Base-by-base conservation (phyloP, 2,113 vertebrate species). In the Gnathonemus longibarbis region DNA sequence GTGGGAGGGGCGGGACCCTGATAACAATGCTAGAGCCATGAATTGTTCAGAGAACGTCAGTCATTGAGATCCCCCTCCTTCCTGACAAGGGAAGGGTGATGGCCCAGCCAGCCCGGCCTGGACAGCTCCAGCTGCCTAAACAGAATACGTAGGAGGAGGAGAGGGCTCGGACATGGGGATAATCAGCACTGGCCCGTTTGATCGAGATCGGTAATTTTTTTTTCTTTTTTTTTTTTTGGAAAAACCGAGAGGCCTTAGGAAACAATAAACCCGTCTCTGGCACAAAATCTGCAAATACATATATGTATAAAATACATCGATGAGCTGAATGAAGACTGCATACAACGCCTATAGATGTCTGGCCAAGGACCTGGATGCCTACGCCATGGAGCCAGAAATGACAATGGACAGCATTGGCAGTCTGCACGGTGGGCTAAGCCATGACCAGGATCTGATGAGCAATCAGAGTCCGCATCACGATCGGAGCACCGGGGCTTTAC, bases 331-430 rank as follows among this genome's bases (percentile, higher is more conserved):
- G 97, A 98, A 97, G 96, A 96, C 97, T 94, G 96, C 96, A 95
- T 97, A 97, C 96, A 96, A 96, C 97, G 96, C 96, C 95, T 97
- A 97, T 96, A 94, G 97, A 98, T 98, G 97, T 96, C 97, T 97
- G 95, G 95, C 96, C 97, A 96, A 97, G 97, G 97, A 97, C 91
- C 96, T 97, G 96, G 97, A 97, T 95, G 97, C 96, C 92, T 98
- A 97, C 97, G 97, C 96, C 97, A 98, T 98, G 97, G 98, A 98
- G 96, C 96, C 96, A 95, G 97, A 98, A 97, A 95, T 98, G 97
- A 97, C 96, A 94, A 97, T 98, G 97, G 97, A 98, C 95, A 95
- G 96, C 94, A 95, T 98, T 91, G 97, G 96, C 95, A 96, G 94
- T 94, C 96, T 98, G 92, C 97, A 98, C 91, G 97, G 96, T 93